These are phyloP conservation scores for Harpagus bidentatus DNA, from an alignment of 2,113 vertebrate genomes.

Conservation along the genomic window DNA sequence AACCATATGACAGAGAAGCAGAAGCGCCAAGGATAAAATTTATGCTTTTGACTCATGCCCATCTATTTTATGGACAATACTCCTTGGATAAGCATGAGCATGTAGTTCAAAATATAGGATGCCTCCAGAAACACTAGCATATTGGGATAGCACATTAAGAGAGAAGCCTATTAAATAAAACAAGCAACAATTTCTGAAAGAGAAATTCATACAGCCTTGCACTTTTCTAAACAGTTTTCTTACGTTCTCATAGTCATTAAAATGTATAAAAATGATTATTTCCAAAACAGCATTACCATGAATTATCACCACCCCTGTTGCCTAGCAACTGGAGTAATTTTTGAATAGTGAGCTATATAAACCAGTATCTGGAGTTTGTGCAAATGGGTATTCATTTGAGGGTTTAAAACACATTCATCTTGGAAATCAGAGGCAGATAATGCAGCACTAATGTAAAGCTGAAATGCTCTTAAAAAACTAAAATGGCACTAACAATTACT, in stretches of 20 bases:
- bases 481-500: background rate
- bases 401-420: constrained; percentile 65
- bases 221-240: constrained; percentile 44
- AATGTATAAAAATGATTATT: constrained; percentile 70
- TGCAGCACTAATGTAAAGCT: constrained; percentile 28
- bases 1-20: background rate
- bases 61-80: background rate
- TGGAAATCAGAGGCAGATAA: constrained; percentile 64
- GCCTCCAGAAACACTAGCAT: background rate
- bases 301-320: constrained; percentile 65
- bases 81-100: background rate
- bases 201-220: background rate
- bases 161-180: constrained; percentile 2
- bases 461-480: constrained; percentile 27
- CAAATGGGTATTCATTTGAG: constrained; percentile 64
- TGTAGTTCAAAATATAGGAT: background rate
- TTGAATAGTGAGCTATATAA: constrained; percentile 64
- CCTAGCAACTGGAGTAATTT: constrained; percentile 78
- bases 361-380: constrained; percentile 57
- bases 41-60: background rate
- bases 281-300: constrained; percentile 65
- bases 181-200: background rate
- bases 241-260: constrained; percentile 57
- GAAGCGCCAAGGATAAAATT: background rate
- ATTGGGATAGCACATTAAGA: background rate